Conservation (phyloP, 2,797 vertebrate species). For the Bufotes viridis region DNA sequence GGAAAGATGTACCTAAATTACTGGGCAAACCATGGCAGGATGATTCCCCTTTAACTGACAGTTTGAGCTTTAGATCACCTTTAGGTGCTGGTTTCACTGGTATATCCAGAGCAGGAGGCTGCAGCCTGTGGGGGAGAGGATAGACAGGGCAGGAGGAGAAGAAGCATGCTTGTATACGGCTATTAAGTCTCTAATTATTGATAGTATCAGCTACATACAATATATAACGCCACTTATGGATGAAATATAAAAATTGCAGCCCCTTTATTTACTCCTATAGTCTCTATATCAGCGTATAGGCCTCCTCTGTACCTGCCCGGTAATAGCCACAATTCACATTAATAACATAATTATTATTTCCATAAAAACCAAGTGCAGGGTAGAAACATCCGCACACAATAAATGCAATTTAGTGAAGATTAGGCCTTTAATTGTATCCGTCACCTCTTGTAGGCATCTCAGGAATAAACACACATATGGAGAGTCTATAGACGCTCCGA, state of each 20-base stretch:
- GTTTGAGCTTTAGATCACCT: too few species aligned
- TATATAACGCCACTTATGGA: neutral
- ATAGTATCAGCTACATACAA: neutral
- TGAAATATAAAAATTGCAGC: neutral
- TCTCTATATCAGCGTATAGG: neutral
- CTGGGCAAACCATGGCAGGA: too few species aligned
- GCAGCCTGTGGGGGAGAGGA: too few species aligned
- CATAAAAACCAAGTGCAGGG: neutral
- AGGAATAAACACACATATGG: neutral
- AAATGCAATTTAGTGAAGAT: neutral
- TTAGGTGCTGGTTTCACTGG: too few species aligned
- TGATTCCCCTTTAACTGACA: too few species aligned
- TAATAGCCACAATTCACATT: neutral
- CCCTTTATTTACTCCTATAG: neutral
- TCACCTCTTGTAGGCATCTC: neutral
- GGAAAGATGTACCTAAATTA: too few species aligned
- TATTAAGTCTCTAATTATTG: too few species aligned
- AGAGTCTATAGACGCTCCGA: neutral
- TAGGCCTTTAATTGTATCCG: neutral
- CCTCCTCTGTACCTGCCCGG: neutral
- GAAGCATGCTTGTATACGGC: neutral
- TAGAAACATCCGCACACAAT: slow-evolving; percentile 2
- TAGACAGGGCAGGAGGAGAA: too few species aligned
- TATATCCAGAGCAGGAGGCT: too few species aligned
- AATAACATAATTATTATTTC: neutral